Evolutionary conservation across 2,888 invertebrate genomes (phyloP).

Genomic region (Aphodius granarius): DNA sequence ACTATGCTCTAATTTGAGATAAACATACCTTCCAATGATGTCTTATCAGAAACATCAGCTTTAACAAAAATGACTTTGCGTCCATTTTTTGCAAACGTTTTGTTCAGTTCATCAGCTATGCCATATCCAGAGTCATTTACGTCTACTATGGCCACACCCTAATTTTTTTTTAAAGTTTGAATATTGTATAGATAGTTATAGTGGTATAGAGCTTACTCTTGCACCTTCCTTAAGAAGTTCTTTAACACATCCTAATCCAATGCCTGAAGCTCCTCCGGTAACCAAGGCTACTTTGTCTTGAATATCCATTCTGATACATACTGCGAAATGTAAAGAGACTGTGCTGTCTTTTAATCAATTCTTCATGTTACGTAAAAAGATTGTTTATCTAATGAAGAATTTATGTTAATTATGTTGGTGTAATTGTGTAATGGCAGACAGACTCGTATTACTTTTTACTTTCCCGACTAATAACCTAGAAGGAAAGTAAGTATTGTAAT

Average conservation of each 20-base stretch:
- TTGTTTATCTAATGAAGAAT: too few relatives aligned
- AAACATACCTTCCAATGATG: background rate
- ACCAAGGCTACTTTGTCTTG: slow-evolving; percentile 1
- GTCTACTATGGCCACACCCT: slow-evolving; percentile 3
- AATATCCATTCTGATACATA: background rate
- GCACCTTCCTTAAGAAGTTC: background rate
- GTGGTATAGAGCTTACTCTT: background rate
- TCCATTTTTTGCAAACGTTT: background rate
- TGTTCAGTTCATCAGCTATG: background rate
- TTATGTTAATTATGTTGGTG: too few relatives aligned
- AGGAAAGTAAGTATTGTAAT: too few relatives aligned
- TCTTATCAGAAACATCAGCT: background rate
- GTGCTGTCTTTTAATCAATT: too few relatives aligned
- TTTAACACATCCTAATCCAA: background rate
- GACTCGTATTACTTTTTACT: too few relatives aligned
- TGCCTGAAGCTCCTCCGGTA: slow-evolving; percentile 1
- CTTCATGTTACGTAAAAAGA: too few relatives aligned
- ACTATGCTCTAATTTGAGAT: background rate
- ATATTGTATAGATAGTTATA: background rate
- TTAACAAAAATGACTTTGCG: background rate
- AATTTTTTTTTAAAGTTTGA: background rate
- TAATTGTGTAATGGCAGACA: too few relatives aligned
- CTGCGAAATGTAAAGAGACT: too few relatives aligned
- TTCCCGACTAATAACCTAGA: too few relatives aligned
- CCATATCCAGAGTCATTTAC: background rate